phyloP scores from a whole-genome alignment of 2,797 vertebrate genomes.

The Choloepus didactylus region DNA sequence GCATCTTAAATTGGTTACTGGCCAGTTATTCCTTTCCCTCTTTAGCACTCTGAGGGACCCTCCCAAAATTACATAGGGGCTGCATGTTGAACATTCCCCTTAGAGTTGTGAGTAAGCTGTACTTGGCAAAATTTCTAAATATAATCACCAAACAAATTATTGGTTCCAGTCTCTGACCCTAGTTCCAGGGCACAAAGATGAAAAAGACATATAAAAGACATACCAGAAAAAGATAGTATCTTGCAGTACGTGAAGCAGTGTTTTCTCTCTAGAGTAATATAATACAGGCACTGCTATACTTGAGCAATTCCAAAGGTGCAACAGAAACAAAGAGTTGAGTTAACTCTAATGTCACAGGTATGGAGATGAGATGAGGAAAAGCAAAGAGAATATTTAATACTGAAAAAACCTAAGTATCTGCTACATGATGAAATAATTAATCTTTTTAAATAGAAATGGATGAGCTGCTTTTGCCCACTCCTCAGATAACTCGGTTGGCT shows the following conservation, averaged over 20 bases:
- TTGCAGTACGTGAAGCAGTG: not conserved
- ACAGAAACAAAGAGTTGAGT: not conserved
- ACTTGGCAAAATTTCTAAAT: not conserved
- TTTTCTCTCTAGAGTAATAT: not conserved
- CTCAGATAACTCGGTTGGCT: not conserved
- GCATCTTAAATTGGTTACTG: too few relatives aligned
- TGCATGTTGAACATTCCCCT: not conserved
- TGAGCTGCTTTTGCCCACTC: not conserved
- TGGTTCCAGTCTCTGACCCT: not conserved
- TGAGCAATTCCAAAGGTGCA: not conserved
- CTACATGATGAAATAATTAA: not conserved
- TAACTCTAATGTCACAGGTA: not conserved
- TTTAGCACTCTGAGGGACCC: not conserved
- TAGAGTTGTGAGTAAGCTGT: not conserved
- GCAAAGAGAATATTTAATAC: not conserved
- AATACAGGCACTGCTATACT: not conserved
- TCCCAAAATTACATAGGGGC: not conserved
- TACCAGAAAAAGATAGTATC: not conserved
- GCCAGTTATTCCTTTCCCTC: not conserved
- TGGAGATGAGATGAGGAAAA: not conserved
- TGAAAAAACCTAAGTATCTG: not conserved
- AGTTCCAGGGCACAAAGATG: not conserved
- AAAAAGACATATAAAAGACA: not conserved
- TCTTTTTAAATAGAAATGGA: conserved; percentile 52
- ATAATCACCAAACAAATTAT: not conserved